phyloP scores from a whole-genome alignment of 2,797 vertebrate genomes.

The Crypturellus tataupa region DNA sequence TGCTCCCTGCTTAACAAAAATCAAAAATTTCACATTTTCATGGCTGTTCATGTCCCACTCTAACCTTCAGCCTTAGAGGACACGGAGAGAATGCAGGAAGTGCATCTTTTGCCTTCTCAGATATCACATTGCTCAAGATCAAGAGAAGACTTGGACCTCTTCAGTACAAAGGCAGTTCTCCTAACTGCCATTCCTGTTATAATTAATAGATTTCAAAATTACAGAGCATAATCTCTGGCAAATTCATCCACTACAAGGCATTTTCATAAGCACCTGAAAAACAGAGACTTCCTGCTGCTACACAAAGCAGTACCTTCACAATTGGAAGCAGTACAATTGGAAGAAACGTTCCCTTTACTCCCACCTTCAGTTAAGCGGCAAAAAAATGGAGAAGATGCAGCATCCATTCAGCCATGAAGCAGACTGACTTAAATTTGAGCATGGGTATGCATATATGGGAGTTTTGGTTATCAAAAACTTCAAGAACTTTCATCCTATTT shows the following conservation, averaged over 20 bases:
- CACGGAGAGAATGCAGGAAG: background rate
- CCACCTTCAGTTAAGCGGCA: background rate
- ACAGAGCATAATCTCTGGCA: background rate
- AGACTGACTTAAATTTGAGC: background rate
- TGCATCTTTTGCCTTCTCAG: background rate
- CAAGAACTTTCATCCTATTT: background rate
- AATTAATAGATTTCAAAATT: background rate
- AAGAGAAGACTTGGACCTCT: background rate
- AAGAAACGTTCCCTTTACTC: background rate
- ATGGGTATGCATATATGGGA: background rate
- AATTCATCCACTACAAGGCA: background rate
- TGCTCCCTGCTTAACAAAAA: background rate
- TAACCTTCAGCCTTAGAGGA: fast-evolving
- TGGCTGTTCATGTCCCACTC: background rate
- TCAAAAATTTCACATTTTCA: background rate
- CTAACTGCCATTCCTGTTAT: background rate
- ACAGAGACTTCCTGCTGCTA: background rate
- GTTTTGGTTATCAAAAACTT: background rate
- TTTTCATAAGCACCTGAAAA: background rate
- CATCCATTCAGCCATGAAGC: background rate
- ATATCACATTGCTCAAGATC: fast-evolving
- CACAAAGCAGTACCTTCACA: background rate
- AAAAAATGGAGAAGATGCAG: background rate
- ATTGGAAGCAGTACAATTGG: background rate
- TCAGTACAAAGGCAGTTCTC: background rate